phyloP scores from a whole-genome alignment of 2,888 invertebrate species.

The Epicampocera succincta region DNA sequence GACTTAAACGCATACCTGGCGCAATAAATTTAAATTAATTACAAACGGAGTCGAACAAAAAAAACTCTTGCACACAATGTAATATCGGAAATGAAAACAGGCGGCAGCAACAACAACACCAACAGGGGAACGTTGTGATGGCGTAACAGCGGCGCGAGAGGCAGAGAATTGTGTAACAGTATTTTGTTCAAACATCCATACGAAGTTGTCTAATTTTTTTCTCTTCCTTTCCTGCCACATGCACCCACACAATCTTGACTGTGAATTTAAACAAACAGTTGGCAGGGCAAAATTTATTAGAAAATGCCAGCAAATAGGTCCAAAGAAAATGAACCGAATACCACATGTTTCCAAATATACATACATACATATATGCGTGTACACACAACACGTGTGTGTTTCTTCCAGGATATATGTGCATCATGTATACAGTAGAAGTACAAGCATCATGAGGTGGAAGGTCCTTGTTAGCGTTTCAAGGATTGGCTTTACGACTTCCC shows the following conservation, averaged over 20 bases:
- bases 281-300: constrained; percentile 60
- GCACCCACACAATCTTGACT: background rate
- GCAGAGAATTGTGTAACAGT: no score
- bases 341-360: background rate
- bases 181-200: background rate
- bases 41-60: background rate
- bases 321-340: constrained; percentile 23
- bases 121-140: background rate
- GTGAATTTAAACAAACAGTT: constrained; percentile 19
- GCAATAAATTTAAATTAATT: constrained; percentile 66
- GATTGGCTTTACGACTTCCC: no score
- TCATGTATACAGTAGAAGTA: no score
- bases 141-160: background rate
- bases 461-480: no score
- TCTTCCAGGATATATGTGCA: no score
- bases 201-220: background rate
- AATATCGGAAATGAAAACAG: background rate
- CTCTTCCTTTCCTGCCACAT: background rate
- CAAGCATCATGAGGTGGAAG: no score
- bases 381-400: no score
- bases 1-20: constrained; percentile 43
- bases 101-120: constrained; percentile 22
- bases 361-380: background rate
- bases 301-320: constrained; percentile 30
- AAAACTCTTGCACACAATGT: background rate